Conservation (phyloP, 2,113 vertebrate species). For the Phycodurus eques region DNA sequence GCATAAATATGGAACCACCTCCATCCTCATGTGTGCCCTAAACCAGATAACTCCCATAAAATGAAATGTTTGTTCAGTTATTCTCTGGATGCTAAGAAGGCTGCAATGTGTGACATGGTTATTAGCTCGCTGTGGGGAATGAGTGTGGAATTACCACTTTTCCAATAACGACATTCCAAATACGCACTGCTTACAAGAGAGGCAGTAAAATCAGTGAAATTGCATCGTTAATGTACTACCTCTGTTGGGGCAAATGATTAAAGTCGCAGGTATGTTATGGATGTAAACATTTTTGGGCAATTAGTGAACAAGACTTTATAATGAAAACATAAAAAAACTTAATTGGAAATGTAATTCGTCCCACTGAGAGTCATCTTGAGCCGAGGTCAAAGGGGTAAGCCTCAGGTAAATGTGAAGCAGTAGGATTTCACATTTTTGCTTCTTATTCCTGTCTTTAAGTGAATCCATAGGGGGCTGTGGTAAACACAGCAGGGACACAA, state of each 20-base stretch:
- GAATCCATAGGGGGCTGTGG: slow-evolving; percentile 64
- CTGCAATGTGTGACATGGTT: slow-evolving; percentile 37
- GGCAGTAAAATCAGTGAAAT: slow-evolving; percentile 49
- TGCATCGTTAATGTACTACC: slow-evolving; percentile 43
- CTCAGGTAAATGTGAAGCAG: slow-evolving; percentile 67
- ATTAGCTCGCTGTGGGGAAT: slow-evolving; percentile 50
- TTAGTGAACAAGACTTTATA: slow-evolving; percentile 38
- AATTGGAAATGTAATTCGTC: slow-evolving; percentile 51
- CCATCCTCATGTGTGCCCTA: slow-evolving; percentile 38
- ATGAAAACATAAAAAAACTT: slow-evolving; percentile 33
- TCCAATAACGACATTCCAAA: slow-evolving; percentile 39
- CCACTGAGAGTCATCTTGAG: slow-evolving; percentile 42
- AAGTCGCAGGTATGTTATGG: slow-evolving; percentile 12
- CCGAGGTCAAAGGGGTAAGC: slow-evolving; percentile 67
- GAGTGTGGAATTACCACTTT: slow-evolving; percentile 39
- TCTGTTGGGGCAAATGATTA: slow-evolving; percentile 42
- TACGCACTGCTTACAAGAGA: slow-evolving; percentile 30
- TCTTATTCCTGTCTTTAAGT: slow-evolving; percentile 61
- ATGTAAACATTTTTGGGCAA: slow-evolving; percentile 12
- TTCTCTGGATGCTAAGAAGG: slow-evolving; percentile 38
- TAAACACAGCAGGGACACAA: slow-evolving; percentile 62
- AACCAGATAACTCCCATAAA: slow-evolving; percentile 43
- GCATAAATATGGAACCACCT: slow-evolving; percentile 60
- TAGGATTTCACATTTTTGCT: slow-evolving; percentile 50
- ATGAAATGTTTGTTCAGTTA: slow-evolving; percentile 52